Evolutionary conservation across 2,797 vertebrate genomes (phyloP), one percentile per base, ranked within the genome.

Genomic region (Apogon talboti): DNA sequence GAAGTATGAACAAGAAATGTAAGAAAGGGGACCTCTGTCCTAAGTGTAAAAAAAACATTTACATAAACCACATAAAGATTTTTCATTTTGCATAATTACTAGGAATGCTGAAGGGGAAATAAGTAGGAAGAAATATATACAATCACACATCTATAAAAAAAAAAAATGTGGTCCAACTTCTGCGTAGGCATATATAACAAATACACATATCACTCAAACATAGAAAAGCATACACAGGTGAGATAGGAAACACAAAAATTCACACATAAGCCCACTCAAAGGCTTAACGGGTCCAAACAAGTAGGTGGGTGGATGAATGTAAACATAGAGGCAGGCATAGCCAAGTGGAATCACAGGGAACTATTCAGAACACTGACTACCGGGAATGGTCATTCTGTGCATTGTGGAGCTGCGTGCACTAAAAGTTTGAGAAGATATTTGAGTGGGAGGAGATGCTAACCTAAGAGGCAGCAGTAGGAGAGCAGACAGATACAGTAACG

Each of bases 401-500:
- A 14, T 4, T 28, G 24, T 28, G 24, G 24, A 28, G 24, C 24
- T 28, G 66, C 70, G 53, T 62, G 51, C 30, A 42, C 48, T 51
- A 43, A 67, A 71, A 44, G 52, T 62, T 19, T 41, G 2, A 74
- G 42, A 55, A 60, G 59, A 76, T 70, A 66, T 69, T 21, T 54
- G 69, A 57, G 86, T 84, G 59, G 85, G 81, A 84, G 70, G 50
- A 56, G 42, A 62, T 1, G 4, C 53, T 59, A 78, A 66, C 65
- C 42, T 56, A 35, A 60, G 73, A 71, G 59, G 24, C 3, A 49
- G 49, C 53, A 55, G 40, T 8, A 48, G 30, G 19, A 60, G 56
- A 66, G 41, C 43, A 63, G 61, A 66, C 40, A 59, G 28, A 59
- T 38, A 21, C 44, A 78, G 30, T 69, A 60, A 45, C 33, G 47